A percentile compares a stretch with the other conserved stretches of the same genome.
phyloP scores from a whole-genome alignment of 2,113 vertebrate genomes.

The Elephantulus edwardii region DNA sequence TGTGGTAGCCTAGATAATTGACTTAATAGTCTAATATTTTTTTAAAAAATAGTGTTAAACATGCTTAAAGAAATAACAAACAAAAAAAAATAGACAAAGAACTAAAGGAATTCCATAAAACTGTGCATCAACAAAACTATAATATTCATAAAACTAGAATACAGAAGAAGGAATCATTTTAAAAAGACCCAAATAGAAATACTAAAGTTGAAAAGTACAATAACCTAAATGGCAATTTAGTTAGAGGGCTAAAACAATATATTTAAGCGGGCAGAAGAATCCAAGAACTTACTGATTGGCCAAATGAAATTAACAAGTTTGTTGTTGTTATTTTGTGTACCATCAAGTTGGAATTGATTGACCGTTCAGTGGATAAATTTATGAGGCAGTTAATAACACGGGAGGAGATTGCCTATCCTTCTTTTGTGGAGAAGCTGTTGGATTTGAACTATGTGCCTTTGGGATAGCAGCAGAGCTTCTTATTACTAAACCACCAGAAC shows the following conservation, averaged over 20 bases:
- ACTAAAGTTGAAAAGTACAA: background rate
- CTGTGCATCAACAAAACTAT: background rate
- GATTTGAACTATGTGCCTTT: too few species aligned
- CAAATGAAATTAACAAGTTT: background rate
- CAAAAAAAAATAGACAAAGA: background rate
- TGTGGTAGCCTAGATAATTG: background rate
- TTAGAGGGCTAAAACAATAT: background rate
- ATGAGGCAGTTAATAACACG: too few species aligned
- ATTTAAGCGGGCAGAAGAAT: background rate
- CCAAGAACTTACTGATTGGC: background rate
- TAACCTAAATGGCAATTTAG: background rate
- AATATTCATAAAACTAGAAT: background rate
- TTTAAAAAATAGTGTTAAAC: background rate
- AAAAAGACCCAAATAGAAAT: background rate
- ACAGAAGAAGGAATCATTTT: background rate
- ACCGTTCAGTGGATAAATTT: too few species aligned
- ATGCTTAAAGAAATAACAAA: background rate
- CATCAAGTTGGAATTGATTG: too few species aligned
- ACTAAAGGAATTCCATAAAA: background rate
- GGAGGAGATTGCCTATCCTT: too few species aligned
- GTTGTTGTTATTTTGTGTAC: too few species aligned
- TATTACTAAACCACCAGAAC: too few species aligned
- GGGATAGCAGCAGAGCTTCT: too few species aligned
- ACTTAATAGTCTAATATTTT: background rate
- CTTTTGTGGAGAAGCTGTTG: too few species aligned